phyloP scores from a whole-genome alignment of 2,797 vertebrate species.

The Helostoma temminkii region DNA sequence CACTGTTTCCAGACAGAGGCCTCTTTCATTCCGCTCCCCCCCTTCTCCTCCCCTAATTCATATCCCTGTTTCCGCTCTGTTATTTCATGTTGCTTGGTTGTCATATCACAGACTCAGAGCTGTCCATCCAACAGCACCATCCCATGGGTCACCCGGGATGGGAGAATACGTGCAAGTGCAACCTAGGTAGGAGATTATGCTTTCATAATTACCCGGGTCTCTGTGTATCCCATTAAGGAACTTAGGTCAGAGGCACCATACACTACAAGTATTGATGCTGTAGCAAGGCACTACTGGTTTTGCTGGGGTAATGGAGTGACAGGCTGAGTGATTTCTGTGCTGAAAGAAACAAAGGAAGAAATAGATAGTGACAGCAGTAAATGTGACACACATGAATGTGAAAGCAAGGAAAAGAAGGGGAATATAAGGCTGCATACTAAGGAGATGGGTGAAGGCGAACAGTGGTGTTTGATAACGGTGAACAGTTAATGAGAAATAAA shows the following conservation, averaged over 20 bases:
- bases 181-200: slow-evolving; percentile 74
- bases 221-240: slow-evolving; percentile 38
- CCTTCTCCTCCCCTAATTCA: not conserved
- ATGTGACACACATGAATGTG: slow-evolving; percentile 32
- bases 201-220: slow-evolving; percentile 55
- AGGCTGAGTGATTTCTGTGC: slow-evolving; percentile 17
- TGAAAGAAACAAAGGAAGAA: slow-evolving; percentile 14
- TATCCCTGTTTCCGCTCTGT: slow-evolving; percentile 42
- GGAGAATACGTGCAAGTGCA: slow-evolving; percentile 44
- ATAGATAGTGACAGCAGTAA: slow-evolving; percentile 5
- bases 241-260: slow-evolving; percentile 18
- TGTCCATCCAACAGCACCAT: slow-evolving; percentile 45
- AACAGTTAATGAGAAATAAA: slow-evolving; percentile 44
- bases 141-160: slow-evolving; percentile 51
- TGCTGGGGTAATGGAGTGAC: slow-evolving; percentile 12
- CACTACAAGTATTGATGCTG: slow-evolving; percentile 47
- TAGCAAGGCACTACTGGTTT: slow-evolving; percentile 13
- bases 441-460: slow-evolving; percentile 1
- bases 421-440: not conserved
- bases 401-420: not conserved
- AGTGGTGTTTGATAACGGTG: slow-evolving; percentile 15
- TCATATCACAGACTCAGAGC: slow-evolving; percentile 57
- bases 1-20: slow-evolving; percentile 13
- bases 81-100: slow-evolving; percentile 49
- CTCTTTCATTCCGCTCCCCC: too few species aligned